A percentile compares a stretch with the other conserved stretches of the same genome.
These are phyloP conservation scores for Drosophila ezoana DNA, from an alignment of 2,888 invertebrate genomes.

Conservation along the genomic window DNA sequence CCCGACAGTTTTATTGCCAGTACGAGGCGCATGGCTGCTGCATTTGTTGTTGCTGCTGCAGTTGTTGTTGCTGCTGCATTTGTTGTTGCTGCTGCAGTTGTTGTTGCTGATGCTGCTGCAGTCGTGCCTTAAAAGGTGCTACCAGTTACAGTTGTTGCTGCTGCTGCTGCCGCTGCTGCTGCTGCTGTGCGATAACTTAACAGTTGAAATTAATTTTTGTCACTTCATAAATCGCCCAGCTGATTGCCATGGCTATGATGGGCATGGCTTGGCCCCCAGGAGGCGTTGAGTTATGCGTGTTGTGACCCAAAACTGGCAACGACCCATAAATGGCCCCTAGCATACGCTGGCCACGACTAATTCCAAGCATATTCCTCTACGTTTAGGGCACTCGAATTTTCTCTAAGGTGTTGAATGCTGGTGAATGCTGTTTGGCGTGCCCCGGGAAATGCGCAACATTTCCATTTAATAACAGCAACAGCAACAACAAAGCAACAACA, in stretches of 20 bases:
- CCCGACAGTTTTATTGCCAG: conserved; percentile 81
- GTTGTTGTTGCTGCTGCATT: conserved; percentile 23
- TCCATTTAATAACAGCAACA: conserved; percentile 33
- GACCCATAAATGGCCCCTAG: background rate
- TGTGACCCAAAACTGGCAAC: conserved; percentile 6
- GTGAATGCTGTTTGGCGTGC: conserved; percentile 13
- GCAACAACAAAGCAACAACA: conserved; percentile 31
- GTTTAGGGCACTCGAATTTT: background rate
- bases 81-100: conserved; percentile 36
- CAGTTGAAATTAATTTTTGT: conserved; percentile 84
- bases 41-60: conserved; percentile 19
- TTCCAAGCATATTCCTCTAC: background rate
- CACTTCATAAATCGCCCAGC: conserved; percentile 82
- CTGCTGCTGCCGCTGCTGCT: conserved; percentile 25
- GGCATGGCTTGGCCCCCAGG: background rate
- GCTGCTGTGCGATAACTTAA: conserved; percentile 71
- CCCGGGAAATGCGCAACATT: conserved; percentile 38
- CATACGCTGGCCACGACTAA: background rate
- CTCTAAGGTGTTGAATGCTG: conserved; percentile 35
- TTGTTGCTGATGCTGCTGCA: conserved; percentile 45
- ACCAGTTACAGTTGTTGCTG: conserved; percentile 46
- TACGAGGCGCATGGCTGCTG: conserved; percentile 23
- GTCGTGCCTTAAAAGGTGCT: conserved; percentile 70
- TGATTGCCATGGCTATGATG: conserved; percentile 32
- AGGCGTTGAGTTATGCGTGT: conserved; percentile 27